A percentile compares a stretch with the other conserved stretches of the same genome.
Conservation (phyloP, 92 coral and sea anemone genomes). For the Epizoanthus illoricatus region DNA sequence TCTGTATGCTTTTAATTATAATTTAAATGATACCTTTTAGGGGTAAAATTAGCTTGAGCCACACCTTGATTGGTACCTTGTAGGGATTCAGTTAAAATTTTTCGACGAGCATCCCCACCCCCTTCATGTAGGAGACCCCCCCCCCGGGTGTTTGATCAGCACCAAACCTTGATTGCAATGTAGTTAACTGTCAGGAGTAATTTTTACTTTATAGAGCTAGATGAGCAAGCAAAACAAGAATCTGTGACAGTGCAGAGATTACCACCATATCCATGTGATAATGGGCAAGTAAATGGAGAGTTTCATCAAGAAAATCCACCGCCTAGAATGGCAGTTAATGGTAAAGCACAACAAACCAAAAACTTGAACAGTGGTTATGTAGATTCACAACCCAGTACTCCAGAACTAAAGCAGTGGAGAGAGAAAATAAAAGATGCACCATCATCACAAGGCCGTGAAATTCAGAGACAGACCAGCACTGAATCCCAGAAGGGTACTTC, state of each 20-base stretch:
- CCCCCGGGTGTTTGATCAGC: too few species aligned
- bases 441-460: too few species aligned
- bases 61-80: too few species aligned
- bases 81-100: too few species aligned
- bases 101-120: too few species aligned
- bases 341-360: not conserved
- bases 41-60: too few species aligned
- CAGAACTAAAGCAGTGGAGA: not conserved
- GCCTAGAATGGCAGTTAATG: not conserved
- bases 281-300: not conserved
- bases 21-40: too few species aligned
- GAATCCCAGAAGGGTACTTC: constrained; percentile 16
- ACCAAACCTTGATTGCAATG: not conserved
- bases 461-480: constrained; percentile 15
- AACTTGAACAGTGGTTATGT: not conserved
- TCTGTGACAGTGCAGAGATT: not conserved
- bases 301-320: not conserved
- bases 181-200: not conserved
- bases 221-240: not conserved
- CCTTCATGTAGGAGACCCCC: too few species aligned
- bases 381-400: not conserved
- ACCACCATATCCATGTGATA: not conserved
- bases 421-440: not conserved
- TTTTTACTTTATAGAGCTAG: not conserved
- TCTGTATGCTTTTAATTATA: too few species aligned